A percentile compares a stretch with the other conserved stretches of the same genome.
phyloP scores from a whole-genome alignment of 2,113 vertebrate species.

The Gymnocephalus cernua region DNA sequence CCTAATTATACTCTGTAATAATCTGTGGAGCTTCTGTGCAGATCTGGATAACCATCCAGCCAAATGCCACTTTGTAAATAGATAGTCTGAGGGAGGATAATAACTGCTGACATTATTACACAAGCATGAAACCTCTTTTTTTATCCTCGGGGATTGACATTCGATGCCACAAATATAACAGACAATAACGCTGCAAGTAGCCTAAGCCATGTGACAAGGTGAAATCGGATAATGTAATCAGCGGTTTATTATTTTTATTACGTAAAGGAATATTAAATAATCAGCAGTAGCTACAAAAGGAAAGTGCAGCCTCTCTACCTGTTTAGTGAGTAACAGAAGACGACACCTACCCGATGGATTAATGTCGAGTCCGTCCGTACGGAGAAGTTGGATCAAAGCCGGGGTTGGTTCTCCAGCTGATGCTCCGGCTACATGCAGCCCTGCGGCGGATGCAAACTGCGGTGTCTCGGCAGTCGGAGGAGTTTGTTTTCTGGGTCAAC shows the following conservation, averaged over 20 bases:
- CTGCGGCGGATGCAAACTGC: conserved; percentile 61
- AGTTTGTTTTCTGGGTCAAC: conserved; percentile 87
- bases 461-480: conserved; percentile 64
- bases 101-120: conserved; percentile 40
- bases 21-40: conserved; percentile 33
- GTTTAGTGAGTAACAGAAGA: conserved; percentile 7
- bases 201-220: conserved; percentile 16
- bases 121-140: conserved; percentile 9
- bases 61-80: conserved; percentile 58
- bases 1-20: conserved; percentile 24
- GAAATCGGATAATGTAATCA: not conserved
- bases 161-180: not conserved
- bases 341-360: conserved; percentile 70
- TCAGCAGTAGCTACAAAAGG: conserved; percentile 24
- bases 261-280: not conserved
- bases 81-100: conserved; percentile 18
- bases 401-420: conserved; percentile 66
- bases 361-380: conserved; percentile 43
- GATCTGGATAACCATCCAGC: conserved; percentile 35
- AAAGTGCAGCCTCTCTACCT: conserved; percentile 31
- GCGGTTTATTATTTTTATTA: not conserved
- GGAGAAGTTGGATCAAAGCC: conserved; percentile 67
- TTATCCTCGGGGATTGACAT: not conserved
- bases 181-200: conserved; percentile 2
- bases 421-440: conserved; percentile 75